Percentiles rank a stretch among this genome's conserved stretches.
Conservation (phyloP, 2,888 invertebrate species). For the Sthenelais limicola region DNA sequence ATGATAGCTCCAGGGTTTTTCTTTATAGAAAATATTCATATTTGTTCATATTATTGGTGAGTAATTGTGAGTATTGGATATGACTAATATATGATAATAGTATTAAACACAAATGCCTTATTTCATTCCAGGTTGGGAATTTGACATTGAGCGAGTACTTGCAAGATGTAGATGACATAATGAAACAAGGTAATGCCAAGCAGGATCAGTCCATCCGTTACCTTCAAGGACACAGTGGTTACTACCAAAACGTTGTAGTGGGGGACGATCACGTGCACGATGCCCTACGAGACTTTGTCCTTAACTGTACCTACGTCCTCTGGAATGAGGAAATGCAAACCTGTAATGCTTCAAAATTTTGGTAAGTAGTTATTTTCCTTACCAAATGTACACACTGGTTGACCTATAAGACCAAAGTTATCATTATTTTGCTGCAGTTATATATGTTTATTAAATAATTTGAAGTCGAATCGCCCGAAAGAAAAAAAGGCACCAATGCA, state of each 20-base stretch:
- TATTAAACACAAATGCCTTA: too few species aligned
- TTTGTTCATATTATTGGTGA: too few species aligned
- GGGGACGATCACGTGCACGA: slow-evolving; percentile 33
- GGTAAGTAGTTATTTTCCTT: too few species aligned
- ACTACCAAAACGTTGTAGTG: slow-evolving; percentile 27
- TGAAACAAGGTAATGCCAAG: slow-evolving; percentile 3
- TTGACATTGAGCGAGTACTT: slow-evolving; percentile 30
- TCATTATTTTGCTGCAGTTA: too few species aligned
- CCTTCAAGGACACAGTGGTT: slow-evolving; percentile 25
- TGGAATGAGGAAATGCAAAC: slow-evolving; percentile 35
- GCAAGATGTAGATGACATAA: slow-evolving; percentile 4
- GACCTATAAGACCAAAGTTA: not conserved
- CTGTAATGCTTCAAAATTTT: slow-evolving; percentile 3
- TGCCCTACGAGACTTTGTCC: slow-evolving; percentile 19
- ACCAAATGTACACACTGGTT: too few species aligned
- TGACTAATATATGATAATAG: too few species aligned
- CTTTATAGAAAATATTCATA: too few species aligned
- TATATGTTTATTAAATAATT: too few species aligned
- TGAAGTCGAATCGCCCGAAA: too few species aligned
- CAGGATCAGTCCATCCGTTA: slow-evolving; percentile 16
- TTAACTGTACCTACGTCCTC: slow-evolving; percentile 31
- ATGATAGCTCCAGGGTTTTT: too few species aligned
- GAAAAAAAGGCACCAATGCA: too few species aligned
- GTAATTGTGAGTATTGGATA: too few species aligned
- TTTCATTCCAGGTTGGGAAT: slow-evolving; percentile 12